phyloP scores from a whole-genome alignment of 2,797 vertebrate species.

The Bryconaethiops microstoma region DNA sequence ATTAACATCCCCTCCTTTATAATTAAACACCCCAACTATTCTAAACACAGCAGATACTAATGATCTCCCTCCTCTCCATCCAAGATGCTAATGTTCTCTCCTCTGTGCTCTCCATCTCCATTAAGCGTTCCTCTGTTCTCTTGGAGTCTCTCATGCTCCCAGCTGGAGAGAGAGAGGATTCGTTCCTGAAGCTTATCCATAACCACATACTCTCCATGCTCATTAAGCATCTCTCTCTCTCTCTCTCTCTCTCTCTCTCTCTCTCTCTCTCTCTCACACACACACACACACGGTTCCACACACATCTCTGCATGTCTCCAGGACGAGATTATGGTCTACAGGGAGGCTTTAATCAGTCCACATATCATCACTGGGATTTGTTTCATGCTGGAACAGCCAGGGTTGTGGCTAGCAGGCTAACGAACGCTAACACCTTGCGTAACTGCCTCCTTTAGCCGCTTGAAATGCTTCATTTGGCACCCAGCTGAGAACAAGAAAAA shows the following conservation, averaged over 20 bases:
- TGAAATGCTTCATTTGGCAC: background rate
- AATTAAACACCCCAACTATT: background rate
- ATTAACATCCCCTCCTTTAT: background rate
- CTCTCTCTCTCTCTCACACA: no score
- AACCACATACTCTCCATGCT: slow-evolving; percentile 30
- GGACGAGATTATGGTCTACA: slow-evolving; percentile 29
- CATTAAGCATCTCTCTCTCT: slow-evolving; percentile 15
- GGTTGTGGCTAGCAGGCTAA: background rate
- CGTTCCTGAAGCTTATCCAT: slow-evolving; percentile 28
- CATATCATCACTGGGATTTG: slow-evolving; percentile 43
- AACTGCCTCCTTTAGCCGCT: background rate
- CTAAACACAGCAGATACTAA: slow-evolving; percentile 4
- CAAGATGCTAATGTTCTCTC: background rate
- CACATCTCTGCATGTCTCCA: slow-evolving; percentile 23
- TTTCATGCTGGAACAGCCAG: slow-evolving; percentile 41
- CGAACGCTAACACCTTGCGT: background rate
- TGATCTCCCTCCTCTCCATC: background rate
- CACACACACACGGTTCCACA: slow-evolving; percentile 15
- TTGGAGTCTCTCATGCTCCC: background rate
- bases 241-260: no score
- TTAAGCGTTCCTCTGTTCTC: background rate
- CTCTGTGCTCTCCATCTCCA: slow-evolving; percentile 4
- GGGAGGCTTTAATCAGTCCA: slow-evolving; percentile 42
- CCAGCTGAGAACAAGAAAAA: background rate
- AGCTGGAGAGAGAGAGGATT: slow-evolving; percentile 15